Base-by-base conservation (phyloP, 1,140 invertebrate species). In the Megalopta genalis region DNA sequence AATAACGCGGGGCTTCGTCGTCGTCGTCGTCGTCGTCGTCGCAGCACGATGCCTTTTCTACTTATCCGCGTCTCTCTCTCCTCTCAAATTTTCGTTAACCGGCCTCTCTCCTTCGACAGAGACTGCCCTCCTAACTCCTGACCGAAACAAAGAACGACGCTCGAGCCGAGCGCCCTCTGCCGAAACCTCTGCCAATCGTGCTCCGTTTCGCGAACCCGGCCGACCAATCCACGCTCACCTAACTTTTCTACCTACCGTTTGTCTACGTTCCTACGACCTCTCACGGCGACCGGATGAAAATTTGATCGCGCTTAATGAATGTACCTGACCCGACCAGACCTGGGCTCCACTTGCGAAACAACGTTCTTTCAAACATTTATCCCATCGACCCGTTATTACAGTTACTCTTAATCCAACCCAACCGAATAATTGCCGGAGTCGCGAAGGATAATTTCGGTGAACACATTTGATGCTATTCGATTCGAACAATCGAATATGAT, bases 141-240 rank as follows among this genome's bases (percentile, higher is more conserved):
- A 86, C 82, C 90, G 91, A 92, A 92, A 93, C 92, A 93, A 93
- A 93, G 92, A 93, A 92, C 91, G 91, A 93, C 92, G 92, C 92
- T 84, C 88, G 90, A 72, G 86, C 39, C n/a, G 21, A 12, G 71
- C 69, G 84, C 85, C 71, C 46, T 83, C 85, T 81, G 23, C 32
- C 80, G 86, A 88, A 65, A 21, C 21, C 27, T 54, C 59, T 39
- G 18, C n/a, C 21, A 80, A 59, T 72, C 54, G 25, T 16, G 21
- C 32, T 37, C 39, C 23, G 42, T 39, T 66, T 68, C 16, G 37
- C 60, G 57, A 77, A 77, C 76, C 54, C 67, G 70, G 60, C 42
- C 60, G 72, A 72, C 74, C 80, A 81, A 81, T 81, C 79, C 18
- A 4, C 37, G 60, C 12, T 32, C 65, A 37, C 32, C 32, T 74